phyloP scores from a whole-genome alignment of 2,113 vertebrate genomes.

The Charina bottae region DNA sequence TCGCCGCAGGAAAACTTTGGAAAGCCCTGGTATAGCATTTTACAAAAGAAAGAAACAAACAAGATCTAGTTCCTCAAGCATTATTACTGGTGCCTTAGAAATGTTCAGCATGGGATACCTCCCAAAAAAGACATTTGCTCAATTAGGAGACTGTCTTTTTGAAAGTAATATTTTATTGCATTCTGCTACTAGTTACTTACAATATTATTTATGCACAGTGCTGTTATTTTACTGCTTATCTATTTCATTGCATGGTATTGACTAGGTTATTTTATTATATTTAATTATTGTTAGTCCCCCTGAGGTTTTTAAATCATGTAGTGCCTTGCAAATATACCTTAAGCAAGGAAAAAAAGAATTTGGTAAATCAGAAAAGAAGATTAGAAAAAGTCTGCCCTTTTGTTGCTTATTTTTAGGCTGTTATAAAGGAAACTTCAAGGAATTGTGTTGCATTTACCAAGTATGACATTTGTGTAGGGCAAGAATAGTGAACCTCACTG shows the following conservation, averaged over 20 bases:
- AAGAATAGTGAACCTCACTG: not conserved
- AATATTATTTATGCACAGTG: not conserved
- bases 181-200: not conserved
- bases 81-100: not conserved
- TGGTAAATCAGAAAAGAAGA: not conserved
- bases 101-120: not conserved
- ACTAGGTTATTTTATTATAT: not conserved
- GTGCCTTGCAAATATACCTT: not conserved
- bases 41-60: not conserved
- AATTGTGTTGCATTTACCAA: not conserved
- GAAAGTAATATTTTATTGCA: not conserved
- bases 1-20: no score
- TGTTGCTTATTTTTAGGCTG: not conserved
- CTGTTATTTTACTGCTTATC: not conserved
- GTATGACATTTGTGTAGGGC: not conserved
- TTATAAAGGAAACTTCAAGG: not conserved
- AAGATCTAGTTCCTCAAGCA: not conserved
- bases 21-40: no score
- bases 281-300: not conserved
- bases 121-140: not conserved
- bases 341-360: not conserved
- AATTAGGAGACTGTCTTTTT: not conserved
- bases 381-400: not conserved
- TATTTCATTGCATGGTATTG: not conserved
- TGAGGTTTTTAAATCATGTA: not conserved